Evolutionary conservation across 2,888 invertebrate genomes (phyloP).

Genomic region (Epirrhoe tristata): DNA sequence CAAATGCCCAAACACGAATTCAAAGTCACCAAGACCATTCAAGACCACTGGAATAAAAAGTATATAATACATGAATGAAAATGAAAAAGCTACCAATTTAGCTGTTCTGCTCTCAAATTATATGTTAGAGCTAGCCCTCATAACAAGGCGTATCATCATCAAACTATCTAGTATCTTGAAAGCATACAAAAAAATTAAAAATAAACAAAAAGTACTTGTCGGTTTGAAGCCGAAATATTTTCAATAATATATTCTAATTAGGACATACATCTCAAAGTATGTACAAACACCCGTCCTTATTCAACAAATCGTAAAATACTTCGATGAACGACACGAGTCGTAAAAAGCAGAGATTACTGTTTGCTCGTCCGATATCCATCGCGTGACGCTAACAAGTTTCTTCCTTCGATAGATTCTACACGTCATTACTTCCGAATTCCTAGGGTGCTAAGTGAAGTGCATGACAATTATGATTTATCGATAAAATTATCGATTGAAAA

Average conservation of each 20-base stretch:
- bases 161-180: no score
- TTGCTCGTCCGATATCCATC: constrained; percentile 40
- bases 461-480: constrained; percentile 17
- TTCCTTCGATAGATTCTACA: constrained; percentile 45
- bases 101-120: no score
- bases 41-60: no score
- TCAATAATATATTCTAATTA: not conserved
- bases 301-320: constrained; percentile 8
- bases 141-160: no score
- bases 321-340: constrained; percentile 3
- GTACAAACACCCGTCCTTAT: not conserved
- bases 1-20: not conserved
- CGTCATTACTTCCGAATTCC: constrained; percentile 44
- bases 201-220: no score
- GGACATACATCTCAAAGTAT: not conserved
- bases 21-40: no score
- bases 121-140: no score
- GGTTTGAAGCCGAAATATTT: no score
- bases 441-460: constrained; percentile 28
- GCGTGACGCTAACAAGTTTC: constrained; percentile 46
- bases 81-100: no score
- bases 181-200: no score
- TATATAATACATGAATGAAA: no score
- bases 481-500: not conserved
- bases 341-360: constrained; percentile 23